Evolutionary conservation across 2,888 invertebrate genomes (phyloP).

Genomic region (Coleophora flavipennella): DNA sequence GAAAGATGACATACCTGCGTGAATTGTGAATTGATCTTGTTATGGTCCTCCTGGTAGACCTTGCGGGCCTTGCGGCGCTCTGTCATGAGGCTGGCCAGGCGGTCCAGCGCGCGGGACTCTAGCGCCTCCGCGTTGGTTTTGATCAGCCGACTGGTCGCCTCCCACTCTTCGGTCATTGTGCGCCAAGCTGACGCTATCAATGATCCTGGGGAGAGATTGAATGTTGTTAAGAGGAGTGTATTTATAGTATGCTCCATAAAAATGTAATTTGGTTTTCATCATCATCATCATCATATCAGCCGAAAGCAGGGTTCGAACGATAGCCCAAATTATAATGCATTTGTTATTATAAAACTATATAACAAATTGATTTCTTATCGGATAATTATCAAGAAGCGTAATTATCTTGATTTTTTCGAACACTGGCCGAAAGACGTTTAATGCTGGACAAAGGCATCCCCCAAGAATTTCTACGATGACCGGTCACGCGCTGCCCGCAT

Average conservation of each 20-base stretch:
- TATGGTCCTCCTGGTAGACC: conserved; percentile 90
- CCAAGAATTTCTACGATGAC: too few relatives aligned
- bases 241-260: too few relatives aligned
- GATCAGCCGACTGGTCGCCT: conserved; percentile 86
- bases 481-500: too few relatives aligned
- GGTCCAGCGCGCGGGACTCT: conserved; percentile 86
- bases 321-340: too few relatives aligned
- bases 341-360: too few relatives aligned
- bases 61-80: conserved; percentile 91
- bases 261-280: too few relatives aligned
- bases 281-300: neutral
- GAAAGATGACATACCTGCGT: conserved; percentile 69
- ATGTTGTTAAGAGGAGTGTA: neutral
- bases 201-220: conserved; percentile 57
- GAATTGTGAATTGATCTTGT: conserved; percentile 85
- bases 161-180: conserved; percentile 90
- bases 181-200: conserved; percentile 83
- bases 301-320: too few relatives aligned
- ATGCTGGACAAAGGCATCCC: too few relatives aligned
- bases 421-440: too few relatives aligned
- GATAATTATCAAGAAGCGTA: too few relatives aligned
- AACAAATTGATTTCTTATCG: too few relatives aligned
- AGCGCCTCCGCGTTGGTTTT: conserved; percentile 89
- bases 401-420: too few relatives aligned
- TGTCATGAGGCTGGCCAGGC: conserved; percentile 83